Evolutionary conservation across 2,888 invertebrate genomes (phyloP), one percentile per base, ranked within the genome.

Genomic region (Andrena bicolor): DNA sequence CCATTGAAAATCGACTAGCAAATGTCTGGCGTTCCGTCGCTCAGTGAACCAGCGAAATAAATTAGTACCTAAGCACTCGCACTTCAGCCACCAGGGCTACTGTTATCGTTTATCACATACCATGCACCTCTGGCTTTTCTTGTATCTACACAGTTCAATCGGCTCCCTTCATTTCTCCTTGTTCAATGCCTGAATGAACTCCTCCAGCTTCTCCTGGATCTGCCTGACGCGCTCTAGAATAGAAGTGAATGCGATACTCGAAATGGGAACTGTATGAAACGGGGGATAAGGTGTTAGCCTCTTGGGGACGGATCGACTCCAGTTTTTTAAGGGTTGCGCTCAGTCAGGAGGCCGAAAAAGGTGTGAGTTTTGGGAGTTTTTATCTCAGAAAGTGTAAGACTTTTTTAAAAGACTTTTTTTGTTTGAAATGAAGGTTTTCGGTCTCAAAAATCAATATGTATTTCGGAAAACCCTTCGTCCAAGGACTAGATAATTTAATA

Each of bases 151-250:
- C 20, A 28, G 6, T 23, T 72, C 13, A 13, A 26, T 49, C 32
- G 7, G 23, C 28, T 26, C 10, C 35, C 26, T 76, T 95, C 96
- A 98, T 94, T 99, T 99, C 94, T 99, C 99, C 93, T 98, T 98
- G 94, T 99, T 99, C 77, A 99, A 95, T 32, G 99, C 97, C 94
- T 98, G 97, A 92, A 99, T 99, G 94, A 99, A 99, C 94, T 99
- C 99, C 95, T 99, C 99, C 88, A 99, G 94, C 92, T 98, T 98
- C 94, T 99, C 99, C 94, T 99, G 99, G 82, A 99, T 99, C 94
- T 98, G 98, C 86, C 99, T 95, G 1, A 99, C 99, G 93, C 98
- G 96, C 94, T 99, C 98, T 98, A 95, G 77, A 96, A 95, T 91
- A 48, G 51, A 89, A 85, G 74, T 8, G 49, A 71, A 72, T 16